Evolutionary conservation across 2,113 vertebrate genomes (phyloP).

Genomic region (Procapra przewalskii): DNA sequence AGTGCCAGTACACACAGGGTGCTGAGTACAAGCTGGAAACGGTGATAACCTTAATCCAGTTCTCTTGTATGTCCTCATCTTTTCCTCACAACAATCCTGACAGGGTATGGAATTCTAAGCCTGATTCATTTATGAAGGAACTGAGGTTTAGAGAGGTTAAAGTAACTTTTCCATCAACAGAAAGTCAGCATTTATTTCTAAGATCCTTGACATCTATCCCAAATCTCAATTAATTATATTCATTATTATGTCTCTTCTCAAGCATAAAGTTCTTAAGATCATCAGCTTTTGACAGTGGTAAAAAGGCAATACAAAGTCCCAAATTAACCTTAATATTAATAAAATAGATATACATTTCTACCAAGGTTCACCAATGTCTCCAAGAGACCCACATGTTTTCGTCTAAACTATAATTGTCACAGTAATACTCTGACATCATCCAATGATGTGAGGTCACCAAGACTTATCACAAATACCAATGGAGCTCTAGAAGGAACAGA

Average conservation of each 20-base stretch:
- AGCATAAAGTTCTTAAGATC: not conserved
- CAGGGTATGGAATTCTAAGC: not conserved
- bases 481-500: not conserved
- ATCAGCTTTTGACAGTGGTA: not conserved
- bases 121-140: not conserved
- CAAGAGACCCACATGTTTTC: not conserved
- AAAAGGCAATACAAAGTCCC: not conserved
- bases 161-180: not conserved
- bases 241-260: not conserved
- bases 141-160: not conserved
- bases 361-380: not conserved
- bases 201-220: not conserved
- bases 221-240: not conserved
- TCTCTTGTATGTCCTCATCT: not conserved
- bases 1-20: no score
- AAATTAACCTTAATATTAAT: not conserved
- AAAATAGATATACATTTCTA: not conserved
- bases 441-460: not conserved
- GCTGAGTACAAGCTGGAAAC: not conserved
- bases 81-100: not conserved
- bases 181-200: not conserved
- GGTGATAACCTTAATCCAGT: not conserved
- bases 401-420: not conserved
- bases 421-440: not conserved
- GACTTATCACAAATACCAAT: not conserved